Evolutionary conservation across 2,113 vertebrate genomes (phyloP).

Genomic region (Passerina amoena): DNA sequence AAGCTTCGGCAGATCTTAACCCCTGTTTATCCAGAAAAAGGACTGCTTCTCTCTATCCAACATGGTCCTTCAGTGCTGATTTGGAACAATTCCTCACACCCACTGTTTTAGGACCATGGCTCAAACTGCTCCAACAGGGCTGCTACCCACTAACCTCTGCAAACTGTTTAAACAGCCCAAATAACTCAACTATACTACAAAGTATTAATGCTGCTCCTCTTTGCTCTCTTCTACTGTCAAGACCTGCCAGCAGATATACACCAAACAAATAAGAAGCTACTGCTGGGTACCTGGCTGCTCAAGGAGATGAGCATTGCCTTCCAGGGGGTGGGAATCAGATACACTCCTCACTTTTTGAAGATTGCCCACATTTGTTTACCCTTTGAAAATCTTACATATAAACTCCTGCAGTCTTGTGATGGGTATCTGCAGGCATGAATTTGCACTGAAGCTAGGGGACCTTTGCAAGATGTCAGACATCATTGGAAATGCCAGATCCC

Average conservation of each 20-base stretch:
- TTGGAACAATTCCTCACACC: neutral
- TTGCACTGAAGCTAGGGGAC: neutral
- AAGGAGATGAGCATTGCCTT: neutral
- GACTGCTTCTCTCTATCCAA: neutral
- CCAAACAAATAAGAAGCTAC: neutral
- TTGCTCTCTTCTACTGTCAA: neutral
- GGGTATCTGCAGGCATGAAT: neutral
- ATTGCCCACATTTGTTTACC: neutral
- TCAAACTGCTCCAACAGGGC: neutral
- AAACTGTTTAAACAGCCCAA: neutral
- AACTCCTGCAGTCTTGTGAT: neutral
- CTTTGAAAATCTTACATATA: neutral
- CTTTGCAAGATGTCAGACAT: neutral
- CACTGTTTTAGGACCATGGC: neutral
- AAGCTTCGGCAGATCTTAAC: neutral
- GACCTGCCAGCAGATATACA: neutral
- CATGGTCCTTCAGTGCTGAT: neutral
- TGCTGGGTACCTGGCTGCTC: neutral
- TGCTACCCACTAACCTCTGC: neutral
- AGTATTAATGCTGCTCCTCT: neutral
- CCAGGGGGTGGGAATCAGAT: neutral
- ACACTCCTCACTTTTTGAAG: neutral
- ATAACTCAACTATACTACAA: neutral
- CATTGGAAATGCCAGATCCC: neutral
- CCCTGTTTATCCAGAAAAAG: neutral